Conservation (phyloP, 1,140 invertebrate genomes). For the Drosophila nigromelanica region DNA sequence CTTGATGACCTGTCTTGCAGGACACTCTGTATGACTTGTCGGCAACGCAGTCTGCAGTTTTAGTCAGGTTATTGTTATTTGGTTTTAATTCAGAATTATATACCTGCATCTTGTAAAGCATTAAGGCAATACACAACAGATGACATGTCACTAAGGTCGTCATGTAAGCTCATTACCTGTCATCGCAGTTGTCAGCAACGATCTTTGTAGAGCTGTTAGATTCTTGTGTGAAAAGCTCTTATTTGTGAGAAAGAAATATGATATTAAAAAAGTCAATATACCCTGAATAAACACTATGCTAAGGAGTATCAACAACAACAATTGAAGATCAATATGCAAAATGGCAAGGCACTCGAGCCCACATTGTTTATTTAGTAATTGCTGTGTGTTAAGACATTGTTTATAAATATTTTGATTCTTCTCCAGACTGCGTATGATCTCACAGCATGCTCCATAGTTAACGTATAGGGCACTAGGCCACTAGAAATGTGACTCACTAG, state of each 20-base stretch:
- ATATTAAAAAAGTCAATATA: not conserved
- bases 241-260: too few relatives aligned
- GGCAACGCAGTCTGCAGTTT: not conserved
- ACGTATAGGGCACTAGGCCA: constrained; percentile 27
- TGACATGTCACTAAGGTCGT: not conserved
- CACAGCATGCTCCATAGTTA: constrained; percentile 14
- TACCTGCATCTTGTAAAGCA: too few relatives aligned
- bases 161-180: not conserved
- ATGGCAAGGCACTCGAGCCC: constrained; percentile 30
- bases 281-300: not conserved
- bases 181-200: too few relatives aligned
- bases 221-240: too few relatives aligned
- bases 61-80: too few relatives aligned
- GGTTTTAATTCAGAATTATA: too few relatives aligned
- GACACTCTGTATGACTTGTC: too few relatives aligned
- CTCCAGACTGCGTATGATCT: constrained; percentile 6
- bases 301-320: constrained; percentile 21
- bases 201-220: too few relatives aligned
- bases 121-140: too few relatives aligned
- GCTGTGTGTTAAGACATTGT: constrained; percentile 47
- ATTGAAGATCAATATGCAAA: constrained; percentile 60
- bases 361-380: not conserved
- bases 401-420: constrained; percentile 60
- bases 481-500: not conserved
- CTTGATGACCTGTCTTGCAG: not conserved